Conservation (phyloP, 2,888 invertebrate species). For the Griposia aprilina region DNA sequence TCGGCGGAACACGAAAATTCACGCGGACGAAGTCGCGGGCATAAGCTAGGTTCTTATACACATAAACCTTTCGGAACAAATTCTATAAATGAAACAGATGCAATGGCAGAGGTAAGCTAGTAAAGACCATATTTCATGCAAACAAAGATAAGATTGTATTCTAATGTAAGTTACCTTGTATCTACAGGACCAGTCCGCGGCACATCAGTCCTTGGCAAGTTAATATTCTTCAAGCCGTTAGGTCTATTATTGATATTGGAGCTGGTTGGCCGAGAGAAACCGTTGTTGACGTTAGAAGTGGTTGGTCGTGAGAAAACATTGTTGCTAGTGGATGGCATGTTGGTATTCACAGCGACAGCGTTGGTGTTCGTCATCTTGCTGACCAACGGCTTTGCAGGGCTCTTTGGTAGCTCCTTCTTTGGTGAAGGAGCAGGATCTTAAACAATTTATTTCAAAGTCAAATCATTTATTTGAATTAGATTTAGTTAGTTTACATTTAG, state of each 20-base stretch:
- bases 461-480: neutral
- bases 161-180: conserved; percentile 32
- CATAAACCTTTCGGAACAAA: too few species aligned
- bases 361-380: conserved; percentile 41
- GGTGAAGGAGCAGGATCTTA: conserved; percentile 73
- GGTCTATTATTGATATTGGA: conserved; percentile 46
- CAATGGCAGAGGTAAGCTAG: neutral
- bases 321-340: conserved; percentile 56
- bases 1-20: too few species aligned
- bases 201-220: conserved; percentile 33
- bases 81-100: too few species aligned
- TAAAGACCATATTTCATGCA: neutral
- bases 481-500: too few species aligned
- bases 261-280: conserved; percentile 7
- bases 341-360: conserved; percentile 12
- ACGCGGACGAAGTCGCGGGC: too few species aligned
- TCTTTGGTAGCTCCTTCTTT: conserved; percentile 69
- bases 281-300: conserved; percentile 46
- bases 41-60: too few species aligned
- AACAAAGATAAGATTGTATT: neutral
- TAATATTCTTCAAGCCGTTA: conserved; percentile 61
- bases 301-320: conserved; percentile 27
- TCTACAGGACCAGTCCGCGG: conserved; percentile 27
- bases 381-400: conserved; percentile 36
- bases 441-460: conserved; percentile 22